These are phyloP conservation scores for Hipposideros larvatus DNA, from an alignment of 2,797 vertebrate genomes.

Conservation along the genomic window DNA sequence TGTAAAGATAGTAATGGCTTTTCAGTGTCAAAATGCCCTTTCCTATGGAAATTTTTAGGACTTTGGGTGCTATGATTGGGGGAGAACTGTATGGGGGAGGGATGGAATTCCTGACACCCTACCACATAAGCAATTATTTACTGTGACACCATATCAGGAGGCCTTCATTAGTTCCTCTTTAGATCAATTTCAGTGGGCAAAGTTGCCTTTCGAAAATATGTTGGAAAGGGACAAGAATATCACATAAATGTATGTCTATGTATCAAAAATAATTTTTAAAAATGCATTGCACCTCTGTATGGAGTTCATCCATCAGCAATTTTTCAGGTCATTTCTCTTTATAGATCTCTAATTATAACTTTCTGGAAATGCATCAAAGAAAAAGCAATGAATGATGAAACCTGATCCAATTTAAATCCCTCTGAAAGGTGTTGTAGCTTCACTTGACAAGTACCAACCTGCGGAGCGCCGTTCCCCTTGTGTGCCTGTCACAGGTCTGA, in stretches of 20 bases:
- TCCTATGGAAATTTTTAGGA: not conserved
- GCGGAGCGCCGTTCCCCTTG: not conserved
- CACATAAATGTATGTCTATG: not conserved
- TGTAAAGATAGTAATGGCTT: not conserved
- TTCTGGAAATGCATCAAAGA: slow-evolving; percentile 14
- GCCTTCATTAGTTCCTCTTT: not conserved
- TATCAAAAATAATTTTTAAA: not conserved
- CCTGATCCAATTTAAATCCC: slow-evolving; percentile 70
- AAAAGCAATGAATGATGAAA: slow-evolving; percentile 42
- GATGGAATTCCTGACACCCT: not conserved
- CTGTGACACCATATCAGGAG: not conserved
- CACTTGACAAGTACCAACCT: slow-evolving; percentile 59
- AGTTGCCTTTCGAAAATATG: not conserved
- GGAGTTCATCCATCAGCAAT: not conserved
- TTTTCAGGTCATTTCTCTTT: slow-evolving; percentile 47
- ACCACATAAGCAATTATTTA: not conserved
- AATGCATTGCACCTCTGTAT: not conserved
- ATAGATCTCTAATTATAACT: slow-evolving; percentile 50
- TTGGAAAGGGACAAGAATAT: not conserved
- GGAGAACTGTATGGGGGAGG: too few relatives aligned
- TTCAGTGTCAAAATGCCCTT: slow-evolving; percentile 31
- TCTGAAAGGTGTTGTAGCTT: slow-evolving; percentile 50
- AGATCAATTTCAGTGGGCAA: not conserved
- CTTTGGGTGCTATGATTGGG: not conserved
- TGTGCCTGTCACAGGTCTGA: slow-evolving; percentile 30